Conservation (phyloP, 2,888 invertebrate species). For the Zaprionus obscuricornis region DNA sequence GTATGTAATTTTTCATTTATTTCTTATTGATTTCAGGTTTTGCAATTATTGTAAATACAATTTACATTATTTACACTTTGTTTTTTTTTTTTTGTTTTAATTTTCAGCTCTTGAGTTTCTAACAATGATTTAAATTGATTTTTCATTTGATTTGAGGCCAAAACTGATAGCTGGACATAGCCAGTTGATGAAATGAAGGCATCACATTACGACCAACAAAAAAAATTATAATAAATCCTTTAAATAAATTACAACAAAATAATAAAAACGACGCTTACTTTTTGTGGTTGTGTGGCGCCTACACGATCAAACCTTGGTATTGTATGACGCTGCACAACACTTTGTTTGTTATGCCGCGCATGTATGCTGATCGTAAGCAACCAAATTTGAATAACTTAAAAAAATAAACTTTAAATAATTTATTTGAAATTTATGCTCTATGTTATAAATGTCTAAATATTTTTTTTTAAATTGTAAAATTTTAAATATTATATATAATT, state of each 20-base stretch:
- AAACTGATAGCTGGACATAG: conserved; percentile 24
- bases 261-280: conserved; percentile 61
- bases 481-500: too few species aligned
- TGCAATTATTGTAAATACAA: conserved; percentile 22
- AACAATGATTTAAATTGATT: conserved; percentile 13
- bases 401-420: too few species aligned
- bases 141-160: not conserved
- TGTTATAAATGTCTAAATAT: too few species aligned
- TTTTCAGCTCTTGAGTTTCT: conserved; percentile 9
- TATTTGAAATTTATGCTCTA: too few species aligned
- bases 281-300: conserved; percentile 9
- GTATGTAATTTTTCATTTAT: conserved; percentile 49
- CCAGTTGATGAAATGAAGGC: conserved; percentile 23
- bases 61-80: conserved; percentile 46
- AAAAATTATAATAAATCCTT: conserved; percentile 41
- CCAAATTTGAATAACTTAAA: too few species aligned
- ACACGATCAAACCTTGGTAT: conserved; percentile 29
- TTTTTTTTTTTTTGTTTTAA: not conserved
- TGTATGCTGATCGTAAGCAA: not conserved
- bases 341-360: not conserved
- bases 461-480: too few species aligned
- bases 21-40: conserved; percentile 50
- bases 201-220: conserved; percentile 44
- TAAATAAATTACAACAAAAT: conserved; percentile 55
- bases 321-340: conserved; percentile 6